Evolutionary conservation across 2,113 vertebrate species (phyloP).

Genomic region (Procapra przewalskii): DNA sequence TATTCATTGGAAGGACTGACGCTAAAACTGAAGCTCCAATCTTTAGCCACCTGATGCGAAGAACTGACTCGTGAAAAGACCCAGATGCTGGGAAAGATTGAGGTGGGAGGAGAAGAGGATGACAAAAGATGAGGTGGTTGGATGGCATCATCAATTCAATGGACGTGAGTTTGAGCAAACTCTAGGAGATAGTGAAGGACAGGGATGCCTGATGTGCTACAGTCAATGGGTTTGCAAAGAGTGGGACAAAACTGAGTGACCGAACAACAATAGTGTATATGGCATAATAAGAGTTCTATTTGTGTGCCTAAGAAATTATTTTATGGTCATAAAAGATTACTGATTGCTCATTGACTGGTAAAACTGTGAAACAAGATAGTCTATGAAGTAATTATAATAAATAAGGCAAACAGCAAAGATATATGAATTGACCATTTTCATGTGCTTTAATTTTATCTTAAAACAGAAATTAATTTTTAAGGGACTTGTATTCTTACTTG

Average conservation of each 20-base stretch:
- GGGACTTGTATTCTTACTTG: not conserved
- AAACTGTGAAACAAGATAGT: not conserved
- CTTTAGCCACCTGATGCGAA: not conserved
- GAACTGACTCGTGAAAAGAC: not conserved
- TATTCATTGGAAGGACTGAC: not conserved
- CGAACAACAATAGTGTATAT: not conserved
- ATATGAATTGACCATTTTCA: not conserved
- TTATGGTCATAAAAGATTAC: not conserved
- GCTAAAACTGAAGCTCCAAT: not conserved
- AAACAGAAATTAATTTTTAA: constrained; percentile 13
- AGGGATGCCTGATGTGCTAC: not conserved
- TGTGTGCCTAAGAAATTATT: not conserved
- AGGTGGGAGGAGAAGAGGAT: not conserved
- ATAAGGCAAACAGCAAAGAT: not conserved
- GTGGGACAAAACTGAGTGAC: not conserved
- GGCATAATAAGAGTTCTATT: not conserved
- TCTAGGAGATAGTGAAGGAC: not conserved
- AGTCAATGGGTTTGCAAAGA: not conserved
- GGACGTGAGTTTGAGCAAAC: not conserved
- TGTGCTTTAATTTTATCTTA: not conserved
- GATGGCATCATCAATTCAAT: not conserved
- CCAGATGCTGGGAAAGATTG: not conserved
- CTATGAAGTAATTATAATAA: not conserved
- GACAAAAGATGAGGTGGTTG: not conserved
- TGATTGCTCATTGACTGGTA: not conserved